Conservation (phyloP, 23 tunicate genomes). For the Corella eumyota region DNA sequence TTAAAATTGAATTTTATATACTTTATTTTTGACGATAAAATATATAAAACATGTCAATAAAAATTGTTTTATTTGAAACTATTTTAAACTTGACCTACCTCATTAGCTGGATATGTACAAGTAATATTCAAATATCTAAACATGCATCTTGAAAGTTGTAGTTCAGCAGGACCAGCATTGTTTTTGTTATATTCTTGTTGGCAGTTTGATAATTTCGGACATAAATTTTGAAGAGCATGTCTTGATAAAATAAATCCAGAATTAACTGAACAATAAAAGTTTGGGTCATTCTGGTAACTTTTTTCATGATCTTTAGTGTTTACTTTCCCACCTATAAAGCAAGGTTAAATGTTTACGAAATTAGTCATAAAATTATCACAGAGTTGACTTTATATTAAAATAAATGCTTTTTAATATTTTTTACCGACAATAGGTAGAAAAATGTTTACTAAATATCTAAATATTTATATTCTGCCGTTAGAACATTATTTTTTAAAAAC, state of each 20-base stretch:
- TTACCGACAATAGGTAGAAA: no score
- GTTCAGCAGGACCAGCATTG: conserved; percentile 31
- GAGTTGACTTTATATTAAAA: no score
- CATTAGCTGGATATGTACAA: conserved; percentile 30
- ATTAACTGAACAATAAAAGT: conserved; percentile 30
- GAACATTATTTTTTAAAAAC: no score
- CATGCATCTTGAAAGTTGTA: conserved; percentile 57
- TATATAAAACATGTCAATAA: no score
- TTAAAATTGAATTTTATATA: no score
- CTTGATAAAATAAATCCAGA: conserved; percentile 70
- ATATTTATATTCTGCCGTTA: no score
- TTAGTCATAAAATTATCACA: no score
- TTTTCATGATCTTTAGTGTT: conserved; percentile 11
- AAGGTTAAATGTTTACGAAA: background rate
- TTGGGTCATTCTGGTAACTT: conserved; percentile 52
- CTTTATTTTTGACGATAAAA: no score
- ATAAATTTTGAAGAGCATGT: conserved; percentile 45
- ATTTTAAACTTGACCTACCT: no score
- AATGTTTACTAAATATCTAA: no score
- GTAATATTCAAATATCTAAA: conserved; percentile 47
- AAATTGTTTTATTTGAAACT: no score
- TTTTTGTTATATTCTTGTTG: conserved; percentile 23
- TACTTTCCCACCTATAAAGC: conserved; percentile 34
- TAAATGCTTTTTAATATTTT: no score
- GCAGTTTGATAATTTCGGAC: conserved; percentile 51